Percentiles rank a stretch among this genome's conserved stretches.
Evolutionary conservation across 2,113 vertebrate genomes (phyloP).

Genomic region (Syrmaticus mikado): DNA sequence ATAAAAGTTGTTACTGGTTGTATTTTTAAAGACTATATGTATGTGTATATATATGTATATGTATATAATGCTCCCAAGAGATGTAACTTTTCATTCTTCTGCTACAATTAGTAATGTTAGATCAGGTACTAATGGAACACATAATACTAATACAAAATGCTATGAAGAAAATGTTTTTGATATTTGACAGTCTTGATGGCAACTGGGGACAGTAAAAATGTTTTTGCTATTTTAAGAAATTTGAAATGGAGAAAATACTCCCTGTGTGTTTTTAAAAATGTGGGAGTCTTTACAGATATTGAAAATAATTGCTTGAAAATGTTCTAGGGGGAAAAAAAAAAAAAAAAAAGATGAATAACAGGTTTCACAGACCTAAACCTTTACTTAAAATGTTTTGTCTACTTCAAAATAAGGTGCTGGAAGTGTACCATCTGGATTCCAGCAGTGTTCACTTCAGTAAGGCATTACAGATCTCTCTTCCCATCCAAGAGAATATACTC

Average conservation of each 20-base stretch:
- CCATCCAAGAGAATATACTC: neutral
- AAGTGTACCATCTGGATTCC: neutral
- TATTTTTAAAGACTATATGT: neutral
- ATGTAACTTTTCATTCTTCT: neutral
- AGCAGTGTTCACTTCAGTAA: neutral
- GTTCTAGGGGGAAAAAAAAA: neutral
- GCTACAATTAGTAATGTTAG: neutral
- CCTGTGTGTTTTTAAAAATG: neutral
- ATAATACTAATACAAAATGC: neutral
- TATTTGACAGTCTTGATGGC: neutral
- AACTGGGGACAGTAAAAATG: neutral
- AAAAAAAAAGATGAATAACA: neutral
- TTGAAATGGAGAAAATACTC: neutral
- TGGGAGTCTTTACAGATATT: neutral
- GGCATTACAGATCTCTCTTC: neutral
- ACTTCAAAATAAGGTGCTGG: neutral
- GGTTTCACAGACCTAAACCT: neutral
- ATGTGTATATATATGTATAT: neutral
- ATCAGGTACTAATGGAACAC: neutral
- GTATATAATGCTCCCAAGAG: neutral
- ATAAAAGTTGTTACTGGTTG: slow-evolving; percentile 27
- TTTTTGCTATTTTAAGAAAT: neutral
- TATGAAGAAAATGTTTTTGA: neutral
- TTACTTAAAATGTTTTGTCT: neutral
- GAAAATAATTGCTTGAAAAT: neutral